Conservation (phyloP, 2,797 vertebrate species). For the Otus scops region DNA sequence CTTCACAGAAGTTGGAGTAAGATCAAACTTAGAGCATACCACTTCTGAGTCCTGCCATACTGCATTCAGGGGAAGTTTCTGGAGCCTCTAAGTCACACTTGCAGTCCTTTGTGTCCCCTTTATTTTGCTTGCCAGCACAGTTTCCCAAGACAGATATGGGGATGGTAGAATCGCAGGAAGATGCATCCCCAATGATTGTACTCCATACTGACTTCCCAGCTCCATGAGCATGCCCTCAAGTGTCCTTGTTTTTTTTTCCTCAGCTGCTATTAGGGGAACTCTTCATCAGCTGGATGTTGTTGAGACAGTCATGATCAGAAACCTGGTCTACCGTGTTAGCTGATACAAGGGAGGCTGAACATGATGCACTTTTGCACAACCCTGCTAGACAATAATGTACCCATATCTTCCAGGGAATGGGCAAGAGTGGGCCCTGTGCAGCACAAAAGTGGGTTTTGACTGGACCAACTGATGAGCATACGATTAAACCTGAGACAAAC, state of each 20-base stretch:
- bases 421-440: background rate
- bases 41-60: background rate
- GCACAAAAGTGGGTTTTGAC: background rate
- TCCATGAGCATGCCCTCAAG: background rate
- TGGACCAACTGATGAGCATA: background rate
- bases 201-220: background rate
- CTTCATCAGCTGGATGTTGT: background rate
- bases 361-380: background rate
- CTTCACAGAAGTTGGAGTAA: background rate
- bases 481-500: background rate
- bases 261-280: background rate
- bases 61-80: background rate
- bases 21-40: background rate
- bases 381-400: background rate
- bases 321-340: background rate
- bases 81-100: background rate
- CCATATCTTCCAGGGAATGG: background rate
- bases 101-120: background rate
- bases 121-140: background rate
- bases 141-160: background rate
- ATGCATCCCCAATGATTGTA: background rate
- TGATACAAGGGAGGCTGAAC: background rate
- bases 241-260: background rate
- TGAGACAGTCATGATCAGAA: background rate
- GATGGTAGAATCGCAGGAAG: background rate